Evolutionary conservation across 1,140 invertebrate species (phyloP).

Genomic region (Ridgeia piscesae): DNA sequence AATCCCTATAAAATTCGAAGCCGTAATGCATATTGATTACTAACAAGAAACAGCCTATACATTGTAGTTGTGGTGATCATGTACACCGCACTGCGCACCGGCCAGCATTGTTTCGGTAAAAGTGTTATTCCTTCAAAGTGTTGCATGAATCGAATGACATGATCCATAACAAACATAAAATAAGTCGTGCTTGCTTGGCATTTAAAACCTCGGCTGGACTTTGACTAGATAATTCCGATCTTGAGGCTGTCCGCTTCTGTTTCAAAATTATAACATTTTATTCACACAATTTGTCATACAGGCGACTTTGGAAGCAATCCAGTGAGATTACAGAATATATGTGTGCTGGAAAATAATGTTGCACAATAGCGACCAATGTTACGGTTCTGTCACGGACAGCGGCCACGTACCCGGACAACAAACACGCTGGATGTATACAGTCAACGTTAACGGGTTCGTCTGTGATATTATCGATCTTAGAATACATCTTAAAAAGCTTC

Average conservation of each 20-base stretch:
- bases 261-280: too few relatives aligned
- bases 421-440: background rate
- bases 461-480: background rate
- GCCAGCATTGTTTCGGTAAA: background rate
- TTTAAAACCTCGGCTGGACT: too few relatives aligned
- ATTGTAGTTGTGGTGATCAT: background rate
- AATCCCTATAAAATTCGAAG: background rate
- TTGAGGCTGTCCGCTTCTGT: too few relatives aligned
- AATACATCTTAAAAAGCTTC: background rate
- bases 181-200: background rate
- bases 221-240: too few relatives aligned
- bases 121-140: background rate
- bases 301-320: too few relatives aligned
- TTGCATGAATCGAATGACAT: background rate
- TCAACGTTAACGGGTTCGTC: background rate
- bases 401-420: too few relatives aligned
- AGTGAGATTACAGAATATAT: too few relatives aligned
- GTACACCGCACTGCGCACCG: background rate
- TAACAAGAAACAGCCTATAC: background rate
- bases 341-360: background rate
- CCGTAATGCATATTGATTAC: background rate
- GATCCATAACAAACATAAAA: background rate
- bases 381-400: background rate
- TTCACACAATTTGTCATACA: too few relatives aligned
- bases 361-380: background rate